Conservation (phyloP, 2,888 invertebrate genomes). For the Drosophila paracracens region DNA sequence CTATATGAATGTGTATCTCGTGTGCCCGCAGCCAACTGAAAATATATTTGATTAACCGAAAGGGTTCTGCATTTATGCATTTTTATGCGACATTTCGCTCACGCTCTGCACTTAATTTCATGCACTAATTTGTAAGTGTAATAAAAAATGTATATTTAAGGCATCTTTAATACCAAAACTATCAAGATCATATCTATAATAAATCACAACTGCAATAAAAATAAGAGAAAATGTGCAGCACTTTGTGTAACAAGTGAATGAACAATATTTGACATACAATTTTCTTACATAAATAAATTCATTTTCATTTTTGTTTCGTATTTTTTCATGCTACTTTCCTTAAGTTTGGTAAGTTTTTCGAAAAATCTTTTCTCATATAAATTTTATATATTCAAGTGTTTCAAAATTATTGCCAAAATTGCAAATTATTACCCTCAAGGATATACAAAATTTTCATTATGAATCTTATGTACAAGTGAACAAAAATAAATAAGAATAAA, state of each 20-base stretch:
- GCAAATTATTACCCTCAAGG: neutral
- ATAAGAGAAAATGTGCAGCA: constrained; percentile 2
- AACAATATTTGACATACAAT: constrained; percentile 6
- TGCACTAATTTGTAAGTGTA: constrained; percentile 49
- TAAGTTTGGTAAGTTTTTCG: constrained; percentile 26
- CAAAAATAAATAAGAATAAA: neutral
- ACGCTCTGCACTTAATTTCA: constrained; percentile 25
- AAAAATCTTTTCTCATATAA: neutral
- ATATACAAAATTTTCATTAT: neutral
- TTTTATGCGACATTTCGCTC: constrained; percentile 24
- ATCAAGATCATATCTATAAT: constrained; percentile 23
- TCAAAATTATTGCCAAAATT: neutral
- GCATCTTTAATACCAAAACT: constrained; percentile 9
- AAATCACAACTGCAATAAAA: constrained; percentile 12
- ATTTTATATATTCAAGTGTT: neutral
- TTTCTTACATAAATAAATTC: constrained; percentile 8
- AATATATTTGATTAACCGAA: constrained; percentile 26
- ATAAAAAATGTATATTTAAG: constrained; percentile 11
- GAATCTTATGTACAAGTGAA: neutral
- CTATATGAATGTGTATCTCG: constrained; percentile 9
- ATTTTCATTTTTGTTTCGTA: neutral
- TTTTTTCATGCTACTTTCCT: neutral
- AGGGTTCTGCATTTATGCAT: constrained; percentile 34
- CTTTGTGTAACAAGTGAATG: constrained; percentile 39
- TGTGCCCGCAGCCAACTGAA: constrained; percentile 29